These are phyloP conservation scores for Rhinogobio ventralis DNA, from an alignment of 2,797 vertebrate genomes.

Conservation along the genomic window DNA sequence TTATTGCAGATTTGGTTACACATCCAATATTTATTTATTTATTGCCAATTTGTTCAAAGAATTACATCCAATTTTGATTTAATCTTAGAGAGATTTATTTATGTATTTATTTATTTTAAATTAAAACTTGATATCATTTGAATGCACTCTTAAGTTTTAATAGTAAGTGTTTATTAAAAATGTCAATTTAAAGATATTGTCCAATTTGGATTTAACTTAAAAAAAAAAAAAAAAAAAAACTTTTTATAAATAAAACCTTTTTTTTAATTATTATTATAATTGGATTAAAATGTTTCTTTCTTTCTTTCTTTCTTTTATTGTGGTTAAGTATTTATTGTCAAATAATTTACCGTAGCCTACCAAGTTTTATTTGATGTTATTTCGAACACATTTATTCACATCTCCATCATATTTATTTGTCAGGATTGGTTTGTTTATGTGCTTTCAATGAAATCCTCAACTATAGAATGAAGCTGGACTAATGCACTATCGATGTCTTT, in stretches of 20 bases:
- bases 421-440: neutral
- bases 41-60: no score
- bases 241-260: no score
- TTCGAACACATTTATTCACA: neutral
- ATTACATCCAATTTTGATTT: no score
- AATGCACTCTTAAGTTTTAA: no score
- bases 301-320: neutral
- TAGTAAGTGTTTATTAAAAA: no score
- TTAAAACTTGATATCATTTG: neutral
- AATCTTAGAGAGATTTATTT: neutral
- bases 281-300: no score
- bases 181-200: neutral
- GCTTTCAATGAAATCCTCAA: neutral
- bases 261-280: no score
- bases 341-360: neutral
- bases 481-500: neutral
- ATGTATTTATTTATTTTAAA: neutral
- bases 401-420: neutral
- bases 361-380: no score
- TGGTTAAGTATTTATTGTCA: neutral
- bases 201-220: neutral
- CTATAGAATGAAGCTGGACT: neutral
- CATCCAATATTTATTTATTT: no score
- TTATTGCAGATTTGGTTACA: neutral
- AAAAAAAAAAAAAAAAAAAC: no score